Evolutionary conservation across 2,113 vertebrate species (phyloP).

Genomic region (Sinocyclocheilus anshuiensis): DNA sequence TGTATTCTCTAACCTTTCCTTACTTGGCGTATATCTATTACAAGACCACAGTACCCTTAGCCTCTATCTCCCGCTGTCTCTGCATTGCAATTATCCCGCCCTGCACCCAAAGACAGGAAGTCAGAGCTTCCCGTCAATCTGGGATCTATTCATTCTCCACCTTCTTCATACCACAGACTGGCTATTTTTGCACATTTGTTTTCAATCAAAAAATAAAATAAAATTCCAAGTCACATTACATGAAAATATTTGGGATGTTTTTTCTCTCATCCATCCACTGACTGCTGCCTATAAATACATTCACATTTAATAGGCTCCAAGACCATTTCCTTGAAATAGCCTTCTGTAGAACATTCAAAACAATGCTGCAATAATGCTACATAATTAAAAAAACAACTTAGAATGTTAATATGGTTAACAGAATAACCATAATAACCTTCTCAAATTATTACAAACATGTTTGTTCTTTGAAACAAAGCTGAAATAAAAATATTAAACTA

Average conservation of each 20-base stretch:
- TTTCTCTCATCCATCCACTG: constrained; percentile 2
- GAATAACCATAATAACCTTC: too few species aligned
- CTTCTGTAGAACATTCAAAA: constrained; percentile 21
- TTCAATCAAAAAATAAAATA: constrained; percentile 30
- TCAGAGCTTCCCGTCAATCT: constrained; percentile 48
- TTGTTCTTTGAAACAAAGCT: background rate
- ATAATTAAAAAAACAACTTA: background rate
- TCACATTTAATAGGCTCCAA: constrained; percentile 2
- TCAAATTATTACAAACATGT: background rate
- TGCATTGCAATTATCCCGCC: constrained; percentile 25
- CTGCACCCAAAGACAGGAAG: constrained; percentile 47
- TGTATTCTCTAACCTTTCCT: background rate
- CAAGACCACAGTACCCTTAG: background rate
- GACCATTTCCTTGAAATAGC: background rate
- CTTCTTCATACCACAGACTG: constrained; percentile 28
- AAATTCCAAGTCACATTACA: background rate
- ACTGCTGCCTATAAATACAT: constrained; percentile 33
- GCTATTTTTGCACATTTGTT: constrained; percentile 49
- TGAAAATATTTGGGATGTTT: constrained; percentile 47
- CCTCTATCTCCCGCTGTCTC: constrained; percentile 14
- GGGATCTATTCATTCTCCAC: constrained; percentile 43
- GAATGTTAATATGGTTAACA: background rate
- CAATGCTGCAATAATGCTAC: background rate
- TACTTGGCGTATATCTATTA: constrained; percentile 21
- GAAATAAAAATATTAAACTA: background rate